Evolutionary conservation across 2,797 vertebrate genomes (phyloP).

Genomic region (Labroides dimidiatus): DNA sequence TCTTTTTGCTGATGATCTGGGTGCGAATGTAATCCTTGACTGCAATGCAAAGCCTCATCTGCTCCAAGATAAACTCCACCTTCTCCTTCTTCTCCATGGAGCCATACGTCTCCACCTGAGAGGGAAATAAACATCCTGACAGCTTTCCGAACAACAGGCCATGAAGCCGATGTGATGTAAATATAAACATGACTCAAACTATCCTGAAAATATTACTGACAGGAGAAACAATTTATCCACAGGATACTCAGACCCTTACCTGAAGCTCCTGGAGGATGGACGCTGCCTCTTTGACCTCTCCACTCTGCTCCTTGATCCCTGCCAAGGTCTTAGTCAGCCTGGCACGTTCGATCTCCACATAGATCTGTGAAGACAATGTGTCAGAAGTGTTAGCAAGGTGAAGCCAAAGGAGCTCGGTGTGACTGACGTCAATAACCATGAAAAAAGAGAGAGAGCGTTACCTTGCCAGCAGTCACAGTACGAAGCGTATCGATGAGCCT

Average conservation of each 20-base stretch:
- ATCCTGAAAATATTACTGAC: too few species aligned
- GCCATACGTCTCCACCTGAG: slow-evolving; percentile 97
- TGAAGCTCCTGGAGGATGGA: slow-evolving; percentile 96
- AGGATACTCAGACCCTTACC: too few species aligned
- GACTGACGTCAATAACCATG: too few species aligned
- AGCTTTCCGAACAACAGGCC: too few species aligned
- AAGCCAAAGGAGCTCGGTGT: too few species aligned
- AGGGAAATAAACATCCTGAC: too few species aligned
- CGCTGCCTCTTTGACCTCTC: slow-evolving; percentile 96
- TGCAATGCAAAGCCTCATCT: slow-evolving; percentile 98
- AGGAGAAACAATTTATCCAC: too few species aligned
- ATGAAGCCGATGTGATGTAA: too few species aligned
- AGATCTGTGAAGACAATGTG: slow-evolving; percentile 90
- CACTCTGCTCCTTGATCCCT: slow-evolving; percentile 93
- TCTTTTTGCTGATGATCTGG: slow-evolving; percentile 99
- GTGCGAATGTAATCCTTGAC: slow-evolving; percentile 98
- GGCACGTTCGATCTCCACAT: slow-evolving; percentile 98
- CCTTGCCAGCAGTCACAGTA: slow-evolving; percentile 98
- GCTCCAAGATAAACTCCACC: slow-evolving; percentile 97
- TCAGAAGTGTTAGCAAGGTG: too few species aligned
- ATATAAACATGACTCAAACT: too few species aligned
- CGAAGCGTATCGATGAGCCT: slow-evolving; percentile 95
- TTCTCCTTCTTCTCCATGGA: slow-evolving; percentile 99
- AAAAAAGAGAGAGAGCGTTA: slow-evolving; percentile 61
- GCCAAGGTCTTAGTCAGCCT: slow-evolving; percentile 95